Evolutionary conservation across 2,113 vertebrate genomes (phyloP), one percentile per base, ranked within the genome.

Genomic region (Oriolus oriolus): DNA sequence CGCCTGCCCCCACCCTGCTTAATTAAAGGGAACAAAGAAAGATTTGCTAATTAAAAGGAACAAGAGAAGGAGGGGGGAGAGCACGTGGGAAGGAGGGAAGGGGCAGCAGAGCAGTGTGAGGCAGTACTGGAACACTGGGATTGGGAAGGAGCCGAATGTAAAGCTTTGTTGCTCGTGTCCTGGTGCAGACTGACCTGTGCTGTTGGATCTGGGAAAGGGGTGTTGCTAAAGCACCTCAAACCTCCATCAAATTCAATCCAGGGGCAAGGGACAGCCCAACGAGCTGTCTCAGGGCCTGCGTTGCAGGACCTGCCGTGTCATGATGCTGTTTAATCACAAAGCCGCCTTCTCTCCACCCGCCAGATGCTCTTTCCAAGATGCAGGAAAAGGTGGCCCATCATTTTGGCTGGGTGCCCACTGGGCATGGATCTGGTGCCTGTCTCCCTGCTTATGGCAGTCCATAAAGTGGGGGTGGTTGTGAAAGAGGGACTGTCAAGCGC

Each of bases 11-110:
- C 84, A 31, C 94, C 90, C 84, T 5, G 1, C 47, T 61, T 97
- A 96, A 97, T 97, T 97, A 97, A 77, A 96, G 83, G 92, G 95
- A 97, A 95, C 79, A 95, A 96, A 96, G 95, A 8, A 80, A 65
- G 88, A 93, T 87, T 95, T 96, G 56, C 87, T 97, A 97, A 97
- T 97, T 97, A 96, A 93, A 94, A 92, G 87, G 92, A 90, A 54
- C 59, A 60, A 76, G 92, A 79, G 91, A 68, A 89, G 86, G 61
- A 85, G 69, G 18, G 28, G 59, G 57, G 27, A 69, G 56, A 89
- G 35, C 60, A 81, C 3, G 61, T 79, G 76, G 91, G 82, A 89
- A 15, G 85, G 87, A 86, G 68, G 90, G 91, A 63, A 82, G 60
- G 9, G 4, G 81, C 0, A 1, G 65, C 47, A 13, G 78, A 87